A percentile compares a stretch with the other conserved stretches of the same genome.
phyloP scores from a whole-genome alignment of 2,113 vertebrate species.

The Xiphophorus couchianus region DNA sequence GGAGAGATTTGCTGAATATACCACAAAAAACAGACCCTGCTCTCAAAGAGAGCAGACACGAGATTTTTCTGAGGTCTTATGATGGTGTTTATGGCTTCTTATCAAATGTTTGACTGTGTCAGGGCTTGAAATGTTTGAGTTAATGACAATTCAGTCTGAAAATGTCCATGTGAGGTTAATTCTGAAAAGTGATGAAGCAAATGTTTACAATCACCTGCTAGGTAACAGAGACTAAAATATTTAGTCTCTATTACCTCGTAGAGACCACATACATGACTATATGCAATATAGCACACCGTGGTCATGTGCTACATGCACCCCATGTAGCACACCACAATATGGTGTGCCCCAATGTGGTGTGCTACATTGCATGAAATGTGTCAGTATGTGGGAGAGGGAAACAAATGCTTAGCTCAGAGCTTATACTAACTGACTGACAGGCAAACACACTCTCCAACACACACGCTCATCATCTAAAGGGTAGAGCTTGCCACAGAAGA shows the following conservation, averaged over 20 bases:
- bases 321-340: no score
- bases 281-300: no score
- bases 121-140: background rate
- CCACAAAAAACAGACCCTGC: background rate
- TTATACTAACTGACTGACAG: slow-evolving; percentile 43
- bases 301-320: no score
- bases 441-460: background rate
- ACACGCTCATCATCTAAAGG: slow-evolving; percentile 31
- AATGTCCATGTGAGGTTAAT: background rate
- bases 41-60: background rate
- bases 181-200: background rate
- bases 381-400: slow-evolving; percentile 3
- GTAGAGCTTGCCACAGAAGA: slow-evolving; percentile 56
- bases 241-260: background rate
- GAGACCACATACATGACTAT: no score
- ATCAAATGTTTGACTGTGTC: background rate
- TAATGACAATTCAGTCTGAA: background rate
- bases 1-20: background rate
- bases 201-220: no score
- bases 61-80: background rate
- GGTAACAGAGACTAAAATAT: background rate
- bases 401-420: slow-evolving; percentile 21
- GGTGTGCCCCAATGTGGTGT: background rate
- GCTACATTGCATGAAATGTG: slow-evolving; percentile 16
- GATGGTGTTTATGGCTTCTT: background rate